Percentiles rank a stretch among this genome's conserved stretches.
phyloP scores from a whole-genome alignment of 1,140 invertebrate species.

The Orchesella cincta region DNA sequence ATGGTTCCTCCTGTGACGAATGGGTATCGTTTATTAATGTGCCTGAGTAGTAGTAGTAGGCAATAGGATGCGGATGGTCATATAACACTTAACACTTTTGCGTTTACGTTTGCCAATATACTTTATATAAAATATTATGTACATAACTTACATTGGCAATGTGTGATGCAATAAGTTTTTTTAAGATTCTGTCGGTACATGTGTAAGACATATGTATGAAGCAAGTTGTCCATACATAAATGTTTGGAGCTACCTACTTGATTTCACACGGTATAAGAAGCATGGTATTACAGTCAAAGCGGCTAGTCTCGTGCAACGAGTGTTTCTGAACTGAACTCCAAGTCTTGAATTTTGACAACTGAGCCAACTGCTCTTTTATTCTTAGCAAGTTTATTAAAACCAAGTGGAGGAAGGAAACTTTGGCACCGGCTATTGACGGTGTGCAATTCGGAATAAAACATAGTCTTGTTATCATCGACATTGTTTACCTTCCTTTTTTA shows the following conservation, averaged over 20 bases:
- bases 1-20: no score
- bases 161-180: not conserved
- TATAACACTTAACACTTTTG: not conserved
- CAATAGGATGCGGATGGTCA: no score
- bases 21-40: no score
- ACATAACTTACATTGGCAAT: not conserved
- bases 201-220: not conserved
- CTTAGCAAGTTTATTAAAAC: not conserved
- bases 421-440: no score
- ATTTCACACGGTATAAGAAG: not conserved
- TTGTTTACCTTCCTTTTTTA: no score
- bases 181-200: no score
- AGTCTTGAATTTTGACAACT: not conserved
- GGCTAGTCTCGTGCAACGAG: not conserved
- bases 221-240: not conserved
- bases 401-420: no score
- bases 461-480: no score
- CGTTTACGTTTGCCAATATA: not conserved
- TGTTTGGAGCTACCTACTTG: not conserved
- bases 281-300: not conserved
- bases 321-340: not conserved
- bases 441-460: no score
- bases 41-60: no score
- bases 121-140: not conserved
- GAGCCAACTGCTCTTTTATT: not conserved